Evolutionary conservation across 2,113 vertebrate species (phyloP), one percentile per base, ranked within the genome.

Genomic region (Gymnorhina tibicen): DNA sequence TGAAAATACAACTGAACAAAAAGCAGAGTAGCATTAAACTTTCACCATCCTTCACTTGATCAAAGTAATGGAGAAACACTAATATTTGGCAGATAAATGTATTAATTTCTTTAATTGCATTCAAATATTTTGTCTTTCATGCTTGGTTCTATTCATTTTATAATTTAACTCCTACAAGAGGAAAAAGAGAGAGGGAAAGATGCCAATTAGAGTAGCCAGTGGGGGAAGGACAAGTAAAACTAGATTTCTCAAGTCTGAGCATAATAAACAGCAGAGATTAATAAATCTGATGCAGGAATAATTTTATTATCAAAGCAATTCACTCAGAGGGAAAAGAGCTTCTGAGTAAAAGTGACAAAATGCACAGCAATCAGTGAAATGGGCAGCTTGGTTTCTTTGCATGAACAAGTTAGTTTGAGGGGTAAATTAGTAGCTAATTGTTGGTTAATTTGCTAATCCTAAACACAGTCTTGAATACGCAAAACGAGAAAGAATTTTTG

Each of bases 271-370:
- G 50, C 49, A 62, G 15, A 69, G 33, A 93, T 89, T 85, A 83
- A 87, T 91, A 63, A 86, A 60, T 67, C 39, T 41, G 69, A 42
- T 67, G 35, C 27, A 85, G 60, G 55, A 73, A 63, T 90, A 74
- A 92, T 95, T 92, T 93, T 87, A n/a, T 89, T 91, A 87, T 37
- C 55, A 69, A 62, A 77, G 44, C 42, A 90, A 32, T 85, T 95
- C 39, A 70, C 9, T 85, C 0, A 0, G 47, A 76, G 30, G 75
- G 35, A 44, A 78, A 88, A 74, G 50, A 69, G 24, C 49, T 96
- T 64, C 52, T 92, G 69, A 93, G 22, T 56, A 50, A 85, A 79
- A 93, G 39, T 66, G 27, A 49, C 37, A 91, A 83, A 91, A 69
- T 3, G 2, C 41, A 56, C 22, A 69, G 56, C 37, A 53, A 10